Percentiles rank a stretch among this genome's conserved stretches.
phyloP scores from a whole-genome alignment of 2,888 invertebrate genomes.

The Dynastes grantii region DNA sequence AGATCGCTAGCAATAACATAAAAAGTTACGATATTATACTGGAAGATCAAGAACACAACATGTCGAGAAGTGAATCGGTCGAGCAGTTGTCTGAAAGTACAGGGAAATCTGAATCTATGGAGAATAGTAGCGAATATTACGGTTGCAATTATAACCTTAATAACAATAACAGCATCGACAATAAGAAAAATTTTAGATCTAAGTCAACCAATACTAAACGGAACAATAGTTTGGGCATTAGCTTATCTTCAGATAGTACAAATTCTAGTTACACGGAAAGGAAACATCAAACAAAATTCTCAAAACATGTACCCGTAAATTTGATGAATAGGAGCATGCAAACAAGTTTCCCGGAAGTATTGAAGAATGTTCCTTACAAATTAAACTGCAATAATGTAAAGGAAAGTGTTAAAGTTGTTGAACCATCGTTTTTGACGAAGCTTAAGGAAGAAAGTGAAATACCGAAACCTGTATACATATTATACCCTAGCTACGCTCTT shows the following conservation, averaged over 20 bases:
- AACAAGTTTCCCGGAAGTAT: constrained; percentile 74
- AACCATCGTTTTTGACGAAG: constrained; percentile 81
- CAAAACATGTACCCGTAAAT: constrained; percentile 69
- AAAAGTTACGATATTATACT: constrained; percentile 72
- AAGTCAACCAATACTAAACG: constrained; percentile 61
- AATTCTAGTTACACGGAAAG: constrained; percentile 53
- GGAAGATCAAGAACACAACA: constrained; percentile 73
- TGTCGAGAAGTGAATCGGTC: constrained; percentile 72
- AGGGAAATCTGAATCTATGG: constrained; percentile 67
- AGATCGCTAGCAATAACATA: constrained; percentile 65
- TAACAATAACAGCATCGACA: constrained; percentile 73
- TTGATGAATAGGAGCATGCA: constrained; percentile 84
- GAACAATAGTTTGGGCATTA: constrained; percentile 54
- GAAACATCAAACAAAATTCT: constrained; percentile 43
- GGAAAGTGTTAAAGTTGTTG: constrained; percentile 77
- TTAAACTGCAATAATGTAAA: constrained; percentile 57
- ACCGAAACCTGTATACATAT: constrained; percentile 85
- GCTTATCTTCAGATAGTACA: constrained; percentile 57
- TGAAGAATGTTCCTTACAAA: constrained; percentile 65
- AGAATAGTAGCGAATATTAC: constrained; percentile 60
- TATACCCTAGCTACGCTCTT: constrained; percentile 92
- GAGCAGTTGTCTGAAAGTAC: constrained; percentile 71
- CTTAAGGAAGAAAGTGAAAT: constrained; percentile 72
- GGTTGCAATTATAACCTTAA: constrained; percentile 41
- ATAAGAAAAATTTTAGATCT: constrained; percentile 56